These are phyloP conservation scores for Amiota communis DNA, from an alignment of 2,888 invertebrate species.

Conservation along the genomic window DNA sequence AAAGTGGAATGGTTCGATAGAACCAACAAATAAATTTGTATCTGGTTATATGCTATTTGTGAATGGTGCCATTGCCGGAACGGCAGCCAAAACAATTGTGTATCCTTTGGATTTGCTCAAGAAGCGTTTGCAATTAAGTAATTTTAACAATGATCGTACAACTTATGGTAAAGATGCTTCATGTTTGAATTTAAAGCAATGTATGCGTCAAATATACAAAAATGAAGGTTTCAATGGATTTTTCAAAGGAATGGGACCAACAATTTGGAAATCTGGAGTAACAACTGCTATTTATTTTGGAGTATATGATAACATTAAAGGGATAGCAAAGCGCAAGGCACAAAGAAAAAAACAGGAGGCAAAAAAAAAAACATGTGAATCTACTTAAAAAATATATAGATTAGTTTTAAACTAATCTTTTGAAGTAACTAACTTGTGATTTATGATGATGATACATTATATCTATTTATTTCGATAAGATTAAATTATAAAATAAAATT, in stretches of 20 bases:
- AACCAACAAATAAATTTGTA: constrained; percentile 30
- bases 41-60: constrained; percentile 72
- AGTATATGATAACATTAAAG: constrained; percentile 82
- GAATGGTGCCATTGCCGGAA: constrained; percentile 83
- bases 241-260: constrained; percentile 89
- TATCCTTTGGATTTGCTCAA: constrained; percentile 93
- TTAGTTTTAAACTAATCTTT: too few relatives aligned
- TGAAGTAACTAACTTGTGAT: too few relatives aligned
- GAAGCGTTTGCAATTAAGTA: constrained; percentile 91
- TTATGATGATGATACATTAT: too few relatives aligned
- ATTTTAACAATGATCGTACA: constrained; percentile 79
- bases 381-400: too few relatives aligned
- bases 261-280: constrained; percentile 87
- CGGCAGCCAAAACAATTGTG: constrained; percentile 83
- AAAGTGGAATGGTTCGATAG: constrained; percentile 31
- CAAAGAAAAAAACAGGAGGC: too few relatives aligned
- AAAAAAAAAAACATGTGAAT: too few relatives aligned
- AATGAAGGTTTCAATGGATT: constrained; percentile 82
- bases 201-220: constrained; percentile 77
- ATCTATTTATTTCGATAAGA: too few relatives aligned
- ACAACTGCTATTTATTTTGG: constrained; percentile 90
- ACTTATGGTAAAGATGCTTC: constrained; percentile 83
- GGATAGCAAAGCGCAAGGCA: constrained; percentile 11
- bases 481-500: too few relatives aligned
- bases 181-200: constrained; percentile 80